A percentile compares a stretch with the other conserved stretches of the same genome.
phyloP scores from a whole-genome alignment of 2,888 invertebrate species.

The Brachypterus glaber region DNA sequence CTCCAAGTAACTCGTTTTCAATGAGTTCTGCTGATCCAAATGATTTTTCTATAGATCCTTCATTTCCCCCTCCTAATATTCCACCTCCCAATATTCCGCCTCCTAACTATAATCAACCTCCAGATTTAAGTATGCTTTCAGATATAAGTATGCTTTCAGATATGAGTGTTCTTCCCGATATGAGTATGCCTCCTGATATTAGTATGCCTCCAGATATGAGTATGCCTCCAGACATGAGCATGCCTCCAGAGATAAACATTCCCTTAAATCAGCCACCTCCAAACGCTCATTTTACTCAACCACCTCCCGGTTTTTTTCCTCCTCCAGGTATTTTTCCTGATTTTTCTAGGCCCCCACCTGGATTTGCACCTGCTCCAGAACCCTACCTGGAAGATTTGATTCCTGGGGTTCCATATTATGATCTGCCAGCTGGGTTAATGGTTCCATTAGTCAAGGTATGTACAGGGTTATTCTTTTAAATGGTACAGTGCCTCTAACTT shows the following conservation, averaged over 20 bases:
- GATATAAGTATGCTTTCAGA: constrained; percentile 14
- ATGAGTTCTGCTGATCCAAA: constrained; percentile 22
- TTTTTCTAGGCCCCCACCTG: constrained; percentile 79
- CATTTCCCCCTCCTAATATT: constrained; percentile 36
- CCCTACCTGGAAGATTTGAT: constrained; percentile 60
- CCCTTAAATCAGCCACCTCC: constrained; percentile 22
- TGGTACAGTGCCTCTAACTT: no score
- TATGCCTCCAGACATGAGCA: constrained; percentile 11
- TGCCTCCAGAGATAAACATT: constrained; percentile 19
- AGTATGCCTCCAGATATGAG: constrained; percentile 4
- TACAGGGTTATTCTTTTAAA: constrained; percentile 13
- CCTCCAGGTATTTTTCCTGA: constrained; percentile 55
- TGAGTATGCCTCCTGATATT: constrained; percentile 13
- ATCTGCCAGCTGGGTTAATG: constrained; percentile 95
- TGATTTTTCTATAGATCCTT: constrained; percentile 32
- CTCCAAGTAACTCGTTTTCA: constrained; percentile 22
- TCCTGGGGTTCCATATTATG: constrained; percentile 91
- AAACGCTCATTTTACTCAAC: constrained; percentile 42
- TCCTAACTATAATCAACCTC: constrained; percentile 28
- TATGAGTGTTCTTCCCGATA: constrained; percentile 13
- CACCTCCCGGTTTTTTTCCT: constrained; percentile 49
- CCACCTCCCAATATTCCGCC: constrained; percentile 15
- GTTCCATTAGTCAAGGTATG: constrained; percentile 87
- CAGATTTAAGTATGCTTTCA: constrained; percentile 19
- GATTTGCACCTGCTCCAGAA: constrained; percentile 45